Conservation (phyloP, 2,113 vertebrate genomes). For the Tupaia tana region DNA sequence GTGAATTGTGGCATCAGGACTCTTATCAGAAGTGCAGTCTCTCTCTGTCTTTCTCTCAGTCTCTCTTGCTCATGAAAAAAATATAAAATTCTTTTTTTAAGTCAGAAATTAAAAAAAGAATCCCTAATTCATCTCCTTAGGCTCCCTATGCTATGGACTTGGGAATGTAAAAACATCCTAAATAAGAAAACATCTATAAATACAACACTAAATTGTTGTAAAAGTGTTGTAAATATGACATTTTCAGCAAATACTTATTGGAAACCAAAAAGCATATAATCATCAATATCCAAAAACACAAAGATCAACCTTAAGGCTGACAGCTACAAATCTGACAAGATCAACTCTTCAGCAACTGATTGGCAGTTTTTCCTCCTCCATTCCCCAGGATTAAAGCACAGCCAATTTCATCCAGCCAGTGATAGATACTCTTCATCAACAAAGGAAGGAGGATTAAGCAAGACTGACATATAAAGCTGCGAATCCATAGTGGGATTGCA, state of each 20-base stretch:
- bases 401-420: neutral
- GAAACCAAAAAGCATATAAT: neutral
- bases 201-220: neutral
- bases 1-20: no score
- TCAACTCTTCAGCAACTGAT: neutral
- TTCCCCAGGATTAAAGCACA: slow-evolving; percentile 34
- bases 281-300: neutral
- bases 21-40: no score
- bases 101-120: neutral
- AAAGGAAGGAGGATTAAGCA: slow-evolving; percentile 25
- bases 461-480: slow-evolving; percentile 59
- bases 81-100: no score
- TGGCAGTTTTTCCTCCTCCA: neutral
- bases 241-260: slow-evolving; percentile 46
- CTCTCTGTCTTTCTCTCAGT: no score
- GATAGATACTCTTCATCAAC: slow-evolving; percentile 48
- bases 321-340: neutral
- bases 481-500: neutral
- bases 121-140: neutral
- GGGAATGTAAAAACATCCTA: neutral
- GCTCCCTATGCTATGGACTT: neutral
- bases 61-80: no score
- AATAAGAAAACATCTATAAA: slow-evolving; percentile 20
- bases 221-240: no score
- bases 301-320: neutral